Percentiles rank a stretch among this genome's conserved stretches.
phyloP scores from a whole-genome alignment of 2,113 vertebrate genomes.

The Pelusios castaneus region DNA sequence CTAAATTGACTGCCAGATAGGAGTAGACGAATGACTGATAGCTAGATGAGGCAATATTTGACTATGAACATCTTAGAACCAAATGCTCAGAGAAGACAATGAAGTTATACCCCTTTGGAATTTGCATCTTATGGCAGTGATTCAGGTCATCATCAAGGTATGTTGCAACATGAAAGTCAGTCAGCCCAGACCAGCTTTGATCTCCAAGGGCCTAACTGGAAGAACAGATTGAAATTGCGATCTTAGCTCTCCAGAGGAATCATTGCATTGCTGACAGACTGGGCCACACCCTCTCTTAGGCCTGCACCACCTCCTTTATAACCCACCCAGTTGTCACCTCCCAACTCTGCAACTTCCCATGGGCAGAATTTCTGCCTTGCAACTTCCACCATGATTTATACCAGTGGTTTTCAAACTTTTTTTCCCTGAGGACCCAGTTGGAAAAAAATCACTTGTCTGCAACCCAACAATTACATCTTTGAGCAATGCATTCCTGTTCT shows the following conservation, averaged over 20 bases:
- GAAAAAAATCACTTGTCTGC: no score
- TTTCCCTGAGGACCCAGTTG: no score
- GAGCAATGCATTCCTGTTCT: no score
- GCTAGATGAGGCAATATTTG: background rate
- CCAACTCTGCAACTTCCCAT: fast-evolving
- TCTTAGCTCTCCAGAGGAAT: background rate
- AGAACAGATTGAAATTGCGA: background rate
- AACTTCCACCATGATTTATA: background rate
- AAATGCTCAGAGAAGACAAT: background rate
- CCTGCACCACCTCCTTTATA: background rate
- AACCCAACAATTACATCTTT: no score
- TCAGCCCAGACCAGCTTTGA: background rate
- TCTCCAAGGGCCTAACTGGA: background rate
- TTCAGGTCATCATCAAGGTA: background rate
- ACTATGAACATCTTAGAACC: background rate
- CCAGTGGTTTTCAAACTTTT: no score
- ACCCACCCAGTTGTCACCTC: fast-evolving
- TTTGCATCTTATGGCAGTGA: background rate
- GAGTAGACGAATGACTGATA: background rate
- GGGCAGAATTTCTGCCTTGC: background rate
- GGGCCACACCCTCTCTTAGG: background rate
- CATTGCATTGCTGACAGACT: no score
- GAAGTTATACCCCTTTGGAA: no score
- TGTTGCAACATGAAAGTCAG: background rate
- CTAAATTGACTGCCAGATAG: conserved; percentile 44